These are phyloP conservation scores for Crotalus adamanteus DNA, from an alignment of 2,797 vertebrate genomes.

Conservation along the genomic window DNA sequence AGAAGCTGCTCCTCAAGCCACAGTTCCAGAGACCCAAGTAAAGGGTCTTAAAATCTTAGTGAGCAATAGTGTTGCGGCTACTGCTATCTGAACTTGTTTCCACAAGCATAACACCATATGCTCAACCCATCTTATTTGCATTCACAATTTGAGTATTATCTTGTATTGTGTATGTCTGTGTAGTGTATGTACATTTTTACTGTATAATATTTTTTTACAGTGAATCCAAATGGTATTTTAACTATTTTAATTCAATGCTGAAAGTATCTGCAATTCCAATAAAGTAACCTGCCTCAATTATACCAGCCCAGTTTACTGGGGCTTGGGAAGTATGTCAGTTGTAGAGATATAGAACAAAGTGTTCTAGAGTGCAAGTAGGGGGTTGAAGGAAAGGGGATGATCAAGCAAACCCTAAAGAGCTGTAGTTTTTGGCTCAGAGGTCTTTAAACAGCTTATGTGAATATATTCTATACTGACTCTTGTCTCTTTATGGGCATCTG, in stretches of 20 bases:
- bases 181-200: not conserved
- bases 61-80: not conserved
- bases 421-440: not conserved
- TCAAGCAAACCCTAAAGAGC: not conserved
- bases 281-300: conserved; percentile 1
- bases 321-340: too few relatives aligned
- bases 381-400: not conserved
- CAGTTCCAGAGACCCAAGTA: not conserved
- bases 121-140: not conserved
- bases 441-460: not conserved
- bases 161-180: not conserved
- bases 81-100: not conserved
- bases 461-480: not conserved
- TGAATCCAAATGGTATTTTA: not conserved
- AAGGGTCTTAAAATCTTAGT: not conserved
- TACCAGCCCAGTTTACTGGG: not conserved
- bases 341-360: not conserved
- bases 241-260: not conserved
- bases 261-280: conserved; percentile 7
- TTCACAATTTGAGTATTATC: not conserved
- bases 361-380: not conserved
- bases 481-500: not conserved
- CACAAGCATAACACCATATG: not conserved
- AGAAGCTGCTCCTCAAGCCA: not conserved
- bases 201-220: not conserved